A percentile compares a stretch with the other conserved stretches of the same genome.
phyloP scores from a whole-genome alignment of 2,113 vertebrate species.

The Oncorhynchus gorbuscha region DNA sequence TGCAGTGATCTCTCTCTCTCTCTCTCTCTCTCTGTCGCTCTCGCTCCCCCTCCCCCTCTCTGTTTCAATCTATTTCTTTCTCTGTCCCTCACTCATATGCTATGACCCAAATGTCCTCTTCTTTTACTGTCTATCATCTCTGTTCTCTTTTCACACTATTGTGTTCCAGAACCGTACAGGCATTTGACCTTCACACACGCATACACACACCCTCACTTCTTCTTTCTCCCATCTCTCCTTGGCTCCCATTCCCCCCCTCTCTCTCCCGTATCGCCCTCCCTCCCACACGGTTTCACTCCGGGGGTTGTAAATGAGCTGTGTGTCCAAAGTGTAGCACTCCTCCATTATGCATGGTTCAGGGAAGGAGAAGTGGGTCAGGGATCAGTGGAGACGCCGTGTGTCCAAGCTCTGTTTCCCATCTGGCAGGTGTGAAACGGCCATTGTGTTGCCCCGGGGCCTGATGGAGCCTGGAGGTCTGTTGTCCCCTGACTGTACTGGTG shows the following conservation, averaged over 20 bases:
- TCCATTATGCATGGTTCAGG: constrained; percentile 19
- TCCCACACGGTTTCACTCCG: background rate
- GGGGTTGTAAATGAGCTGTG: constrained; percentile 2
- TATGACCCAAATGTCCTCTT: no score
- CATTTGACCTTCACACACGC: no score
- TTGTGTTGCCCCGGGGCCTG: background rate
- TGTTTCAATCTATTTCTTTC: no score
- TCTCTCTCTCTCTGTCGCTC: constrained; percentile 15
- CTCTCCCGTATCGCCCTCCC: background rate
- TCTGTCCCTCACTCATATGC: no score
- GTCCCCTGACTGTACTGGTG: constrained; percentile 9
- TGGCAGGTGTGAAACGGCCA: constrained; percentile 17
- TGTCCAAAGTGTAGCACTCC: background rate
- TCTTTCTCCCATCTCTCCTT: background rate
- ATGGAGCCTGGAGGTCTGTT: background rate
- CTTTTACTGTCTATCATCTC: no score
- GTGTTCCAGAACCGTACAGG: no score
- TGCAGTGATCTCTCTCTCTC: constrained; percentile 72
- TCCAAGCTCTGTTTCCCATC: constrained; percentile 22
- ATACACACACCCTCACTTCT: background rate
- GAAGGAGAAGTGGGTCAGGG: constrained; percentile 35
- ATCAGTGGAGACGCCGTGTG: background rate
- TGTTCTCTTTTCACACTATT: no score
- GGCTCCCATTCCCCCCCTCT: no score
- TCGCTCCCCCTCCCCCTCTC: background rate